Evolutionary conservation across 2,888 invertebrate genomes (phyloP).

Genomic region (Caenorhabditis sp.): DNA sequence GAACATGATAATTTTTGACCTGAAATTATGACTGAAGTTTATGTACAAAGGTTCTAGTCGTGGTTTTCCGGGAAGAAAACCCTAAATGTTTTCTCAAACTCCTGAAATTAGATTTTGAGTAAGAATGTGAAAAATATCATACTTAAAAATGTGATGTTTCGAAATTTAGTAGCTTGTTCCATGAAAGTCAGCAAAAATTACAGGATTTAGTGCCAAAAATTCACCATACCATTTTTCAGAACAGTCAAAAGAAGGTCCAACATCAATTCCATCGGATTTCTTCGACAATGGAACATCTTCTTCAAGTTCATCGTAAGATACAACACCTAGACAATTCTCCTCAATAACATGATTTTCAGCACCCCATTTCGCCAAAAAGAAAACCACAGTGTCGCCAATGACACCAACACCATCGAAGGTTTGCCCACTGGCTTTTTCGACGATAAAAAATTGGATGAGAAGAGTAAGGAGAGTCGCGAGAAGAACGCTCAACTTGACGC

Average conservation of each 20-base stretch:
- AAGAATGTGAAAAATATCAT: too few relatives aligned
- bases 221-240: too few relatives aligned
- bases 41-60: too few relatives aligned
- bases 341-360: not conserved
- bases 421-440: slow-evolving; percentile 60
- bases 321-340: not conserved
- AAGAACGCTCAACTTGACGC: slow-evolving; percentile 30
- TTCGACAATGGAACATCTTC: slow-evolving; percentile 15
- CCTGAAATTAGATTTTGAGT: too few relatives aligned
- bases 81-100: too few relatives aligned
- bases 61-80: too few relatives aligned
- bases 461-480: slow-evolving; percentile 32
- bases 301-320: not conserved
- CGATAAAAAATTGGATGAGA: slow-evolving; percentile 52
- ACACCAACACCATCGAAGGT: slow-evolving; percentile 45
- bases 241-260: slow-evolving; percentile 12
- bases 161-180: too few relatives aligned
- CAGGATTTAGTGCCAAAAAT: not conserved
- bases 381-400: not conserved
- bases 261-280: slow-evolving; percentile 24
- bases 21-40: too few relatives aligned
- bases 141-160: too few relatives aligned
- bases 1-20: too few relatives aligned
- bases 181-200: too few relatives aligned
- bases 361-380: slow-evolving; percentile 11